Conservation (phyloP, 2,797 vertebrate species). For the Zenarchopterus dispar region DNA sequence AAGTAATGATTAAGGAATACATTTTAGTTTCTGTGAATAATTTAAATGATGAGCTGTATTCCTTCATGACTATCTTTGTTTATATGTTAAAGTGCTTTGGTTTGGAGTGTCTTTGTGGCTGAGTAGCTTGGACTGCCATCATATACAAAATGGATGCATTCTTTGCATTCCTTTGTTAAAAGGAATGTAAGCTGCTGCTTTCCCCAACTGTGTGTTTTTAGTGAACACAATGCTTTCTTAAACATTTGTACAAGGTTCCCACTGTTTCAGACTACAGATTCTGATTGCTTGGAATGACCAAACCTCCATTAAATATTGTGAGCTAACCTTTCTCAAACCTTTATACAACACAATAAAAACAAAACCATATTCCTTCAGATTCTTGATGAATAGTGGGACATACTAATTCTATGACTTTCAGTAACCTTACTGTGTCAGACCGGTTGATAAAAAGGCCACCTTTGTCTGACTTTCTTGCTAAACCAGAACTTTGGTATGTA, state of each 20-base stretch:
- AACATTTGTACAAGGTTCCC: slow-evolving; percentile 12
- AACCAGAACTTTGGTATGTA: slow-evolving; percentile 24
- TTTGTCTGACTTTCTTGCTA: background rate
- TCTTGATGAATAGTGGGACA: background rate
- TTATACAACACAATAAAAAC: background rate
- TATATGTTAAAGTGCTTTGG: background rate
- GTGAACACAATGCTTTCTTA: slow-evolving; percentile 5
- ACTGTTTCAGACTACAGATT: slow-evolving; percentile 14
- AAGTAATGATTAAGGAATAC: background rate
- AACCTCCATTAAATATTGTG: background rate
- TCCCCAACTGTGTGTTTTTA: slow-evolving; percentile 7
- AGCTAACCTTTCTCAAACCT: background rate
- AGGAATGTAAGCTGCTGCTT: background rate
- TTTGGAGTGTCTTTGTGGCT: slow-evolving; percentile 1
- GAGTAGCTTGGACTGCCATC: background rate
- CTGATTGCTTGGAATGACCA: background rate
- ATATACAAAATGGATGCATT: slow-evolving; percentile 15
- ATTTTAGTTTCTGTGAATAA: background rate
- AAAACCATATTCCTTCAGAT: slow-evolving; percentile 3
- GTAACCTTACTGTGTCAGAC: background rate
- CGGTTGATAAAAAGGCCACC: background rate
- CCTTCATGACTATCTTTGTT: background rate
- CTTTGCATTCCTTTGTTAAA: slow-evolving; percentile 24
- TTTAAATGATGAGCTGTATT: background rate
- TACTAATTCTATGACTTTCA: background rate